Base-by-base conservation (phyloP, 2,888 invertebrate species). In the Drosophila crucigera region DNA sequence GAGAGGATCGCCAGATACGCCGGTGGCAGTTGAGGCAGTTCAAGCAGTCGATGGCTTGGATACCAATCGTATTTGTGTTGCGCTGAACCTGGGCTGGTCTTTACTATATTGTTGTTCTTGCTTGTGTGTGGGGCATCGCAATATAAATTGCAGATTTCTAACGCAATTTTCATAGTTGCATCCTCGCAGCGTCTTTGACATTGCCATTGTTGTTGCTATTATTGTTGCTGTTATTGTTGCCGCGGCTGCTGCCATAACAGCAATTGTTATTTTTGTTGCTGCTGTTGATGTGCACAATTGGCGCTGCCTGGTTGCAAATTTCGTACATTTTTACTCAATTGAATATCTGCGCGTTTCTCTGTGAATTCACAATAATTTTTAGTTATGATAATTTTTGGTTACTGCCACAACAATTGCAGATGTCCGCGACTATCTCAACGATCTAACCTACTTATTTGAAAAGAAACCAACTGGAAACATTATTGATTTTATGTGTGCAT, bases 131-230 rank as follows among this genome's bases (percentile, higher is more conserved):
- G 70, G 72, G 78, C 91, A 89, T 71, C 71, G 81, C 78, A 80
- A 89, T 91, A 89, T 91, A 91, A 91, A 91, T 89, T 91, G 89
- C 88, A 91, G 91, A 91, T 89, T 89, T 91, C 91, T 89, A 91
- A 89, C 91, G 91, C 91, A 90, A 88, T 86, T 86, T 91, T 86
- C 90, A 83, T 87, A 89, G 90, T 68, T 87, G 88, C 78, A 89
- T 81, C 88, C 80, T 79, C 61, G 68, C 70, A 73, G 82, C 79
- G 64, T 67, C 80, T 84, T 87, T 89, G 91, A 89, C 91, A 91
- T 82, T 82, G 82, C 75, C 84, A 86, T 84, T 89, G 91, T 81
- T 75, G 84, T 77, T 68, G 75, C 49, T 37, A 61, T 22, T 52
- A 71, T 39, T 56, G 82, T 60, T 52, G 77, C 60, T 41, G 67